These are phyloP conservation scores for Pyrrhosoma nymphula DNA, from an alignment of 2,888 invertebrate genomes.

Conservation along the genomic window DNA sequence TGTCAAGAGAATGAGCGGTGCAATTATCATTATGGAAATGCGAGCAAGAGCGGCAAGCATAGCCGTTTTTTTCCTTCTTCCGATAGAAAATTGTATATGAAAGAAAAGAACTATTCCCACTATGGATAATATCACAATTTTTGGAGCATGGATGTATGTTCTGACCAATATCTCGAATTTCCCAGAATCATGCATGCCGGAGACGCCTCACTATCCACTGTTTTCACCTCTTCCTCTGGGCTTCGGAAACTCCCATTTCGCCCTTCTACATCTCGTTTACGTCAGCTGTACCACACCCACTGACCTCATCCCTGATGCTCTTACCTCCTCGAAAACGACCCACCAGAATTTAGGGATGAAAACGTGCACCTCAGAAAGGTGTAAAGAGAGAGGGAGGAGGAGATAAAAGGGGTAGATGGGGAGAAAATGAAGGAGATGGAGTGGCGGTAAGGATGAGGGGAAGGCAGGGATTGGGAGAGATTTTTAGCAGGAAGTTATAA, in stretches of 20 bases:
- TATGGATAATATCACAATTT: no score
- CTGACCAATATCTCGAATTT: no score
- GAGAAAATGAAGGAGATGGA: neutral
- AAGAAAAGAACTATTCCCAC: no score
- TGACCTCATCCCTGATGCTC: neutral
- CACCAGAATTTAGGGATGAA: neutral
- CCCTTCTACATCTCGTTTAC: neutral
- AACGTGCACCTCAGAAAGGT: neutral
- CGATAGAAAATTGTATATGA: no score
- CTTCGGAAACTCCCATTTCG: neutral
- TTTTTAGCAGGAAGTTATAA: neutral
- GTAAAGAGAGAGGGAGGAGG: no score
- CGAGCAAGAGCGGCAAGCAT: no score
- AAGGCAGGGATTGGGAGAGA: neutral
- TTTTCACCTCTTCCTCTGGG: neutral
- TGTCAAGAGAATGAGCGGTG: no score
- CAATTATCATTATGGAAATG: no score
- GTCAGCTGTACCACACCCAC: neutral
- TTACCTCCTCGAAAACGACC: neutral
- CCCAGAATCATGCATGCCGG: neutral
- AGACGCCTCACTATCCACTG: constrained; percentile 26
- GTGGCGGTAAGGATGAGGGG: no score
- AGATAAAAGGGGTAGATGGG: neutral
- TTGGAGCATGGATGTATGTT: no score
- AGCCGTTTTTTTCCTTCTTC: no score